Conservation (phyloP, 2,113 vertebrate genomes). For the Tilapia sparmanii region DNA sequence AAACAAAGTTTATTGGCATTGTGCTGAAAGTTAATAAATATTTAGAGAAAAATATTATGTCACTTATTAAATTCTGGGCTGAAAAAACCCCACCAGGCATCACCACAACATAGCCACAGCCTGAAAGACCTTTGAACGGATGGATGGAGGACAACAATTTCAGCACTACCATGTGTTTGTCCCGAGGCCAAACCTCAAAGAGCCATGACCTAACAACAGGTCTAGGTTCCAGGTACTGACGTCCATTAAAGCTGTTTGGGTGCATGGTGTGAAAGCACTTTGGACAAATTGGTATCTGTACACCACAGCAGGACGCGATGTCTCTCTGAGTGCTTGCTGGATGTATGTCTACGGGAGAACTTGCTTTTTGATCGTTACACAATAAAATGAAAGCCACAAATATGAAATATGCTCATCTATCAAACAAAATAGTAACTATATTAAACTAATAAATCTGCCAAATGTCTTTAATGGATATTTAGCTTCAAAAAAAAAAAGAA, state of each 20-base stretch:
- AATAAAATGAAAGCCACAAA: background rate
- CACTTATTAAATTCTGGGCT: background rate
- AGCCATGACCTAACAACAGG: background rate
- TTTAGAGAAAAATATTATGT: background rate
- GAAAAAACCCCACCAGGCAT: background rate
- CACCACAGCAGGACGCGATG: conserved; percentile 2
- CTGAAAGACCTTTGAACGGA: background rate
- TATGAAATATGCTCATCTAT: background rate
- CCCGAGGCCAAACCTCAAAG: conserved; percentile 11
- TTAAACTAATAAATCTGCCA: background rate
- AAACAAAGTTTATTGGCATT: background rate
- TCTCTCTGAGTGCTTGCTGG: background rate
- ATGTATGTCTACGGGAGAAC: background rate
- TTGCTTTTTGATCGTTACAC: background rate
- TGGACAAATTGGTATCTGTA: conserved; percentile 23
- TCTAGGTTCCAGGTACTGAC: background rate
- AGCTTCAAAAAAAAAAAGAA: background rate
- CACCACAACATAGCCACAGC: background rate
- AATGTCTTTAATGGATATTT: background rate
- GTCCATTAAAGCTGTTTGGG: conserved; percentile 4
- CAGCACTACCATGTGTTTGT: background rate
- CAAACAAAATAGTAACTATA: background rate
- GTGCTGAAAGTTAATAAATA: background rate
- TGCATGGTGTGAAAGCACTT: background rate
- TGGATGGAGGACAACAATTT: background rate